Conservation (phyloP, 1,140 invertebrate species). For the Drosophila neocordata region DNA sequence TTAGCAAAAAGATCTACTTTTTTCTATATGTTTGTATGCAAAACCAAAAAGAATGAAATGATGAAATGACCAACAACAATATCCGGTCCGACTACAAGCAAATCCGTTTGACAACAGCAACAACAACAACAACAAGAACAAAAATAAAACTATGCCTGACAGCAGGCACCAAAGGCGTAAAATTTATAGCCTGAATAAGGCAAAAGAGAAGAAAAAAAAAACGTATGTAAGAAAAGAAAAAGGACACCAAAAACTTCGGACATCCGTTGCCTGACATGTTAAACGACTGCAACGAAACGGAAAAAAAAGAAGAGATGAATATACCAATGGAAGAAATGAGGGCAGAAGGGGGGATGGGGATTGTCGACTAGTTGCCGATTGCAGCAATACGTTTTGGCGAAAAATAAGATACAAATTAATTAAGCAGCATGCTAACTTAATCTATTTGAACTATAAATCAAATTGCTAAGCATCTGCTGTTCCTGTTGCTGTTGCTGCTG, state of each 20-base stretch:
- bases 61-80: constrained; percentile 30
- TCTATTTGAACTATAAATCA: constrained; percentile 76
- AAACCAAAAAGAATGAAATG: not conserved
- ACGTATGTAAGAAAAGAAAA: constrained; percentile 29
- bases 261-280: constrained; percentile 72
- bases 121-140: too few relatives aligned
- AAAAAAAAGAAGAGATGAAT: constrained; percentile 14
- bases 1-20: constrained; percentile 19
- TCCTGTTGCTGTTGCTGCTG: constrained; percentile 6
- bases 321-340: too few relatives aligned
- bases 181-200: constrained; percentile 68
- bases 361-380: constrained; percentile 27
- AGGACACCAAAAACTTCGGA: constrained; percentile 68
- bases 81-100: constrained; percentile 41
- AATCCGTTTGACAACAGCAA: constrained; percentile 56
- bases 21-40: too few relatives aligned
- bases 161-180: constrained; percentile 69
- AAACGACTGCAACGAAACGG: constrained; percentile 69
- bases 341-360: not conserved
- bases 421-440: constrained; percentile 79
- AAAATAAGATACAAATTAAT: constrained; percentile 79
- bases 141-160: constrained; percentile 74
- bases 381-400: constrained; percentile 65
- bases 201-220: not conserved
- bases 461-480: constrained; percentile 52